A percentile compares a stretch with the other conserved stretches of the same genome.
These are phyloP conservation scores for Acholoe squamosa DNA, from an alignment of 2,888 invertebrate genomes.

Conservation along the genomic window DNA sequence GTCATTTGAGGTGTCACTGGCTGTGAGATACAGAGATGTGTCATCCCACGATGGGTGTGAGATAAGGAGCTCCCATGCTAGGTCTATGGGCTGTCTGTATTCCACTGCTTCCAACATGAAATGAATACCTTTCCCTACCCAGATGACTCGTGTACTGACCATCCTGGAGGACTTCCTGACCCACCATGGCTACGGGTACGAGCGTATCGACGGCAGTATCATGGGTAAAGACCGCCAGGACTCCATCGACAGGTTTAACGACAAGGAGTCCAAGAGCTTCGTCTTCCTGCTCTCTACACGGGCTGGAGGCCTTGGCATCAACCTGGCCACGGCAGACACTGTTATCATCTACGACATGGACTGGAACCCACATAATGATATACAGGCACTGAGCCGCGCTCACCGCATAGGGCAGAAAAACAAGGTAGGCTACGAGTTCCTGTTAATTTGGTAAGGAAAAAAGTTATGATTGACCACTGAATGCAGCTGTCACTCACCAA, in stretches of 20 bases:
- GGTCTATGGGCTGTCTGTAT: too few relatives aligned
- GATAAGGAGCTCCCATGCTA: too few relatives aligned
- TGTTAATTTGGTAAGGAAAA: too few relatives aligned
- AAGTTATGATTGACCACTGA: too few relatives aligned
- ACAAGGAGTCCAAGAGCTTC: conserved; percentile 93
- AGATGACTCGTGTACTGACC: conserved; percentile 99
- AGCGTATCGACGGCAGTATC: conserved; percentile 98
- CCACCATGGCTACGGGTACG: conserved; percentile 96
- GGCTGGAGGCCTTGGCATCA: conserved; percentile 93
- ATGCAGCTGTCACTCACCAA: too few relatives aligned
- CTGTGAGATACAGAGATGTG: too few relatives aligned
- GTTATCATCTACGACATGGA: conserved; percentile 99
- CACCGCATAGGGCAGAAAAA: conserved; percentile 99
- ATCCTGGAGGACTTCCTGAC: conserved; percentile 98
- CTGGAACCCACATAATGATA: conserved; percentile 99
- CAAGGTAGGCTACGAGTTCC: conserved; percentile 94
- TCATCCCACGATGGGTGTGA: too few relatives aligned
- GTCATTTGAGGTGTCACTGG: too few relatives aligned
- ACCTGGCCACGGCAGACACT: conserved; percentile 89
- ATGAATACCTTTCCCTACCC: conserved; percentile 39
- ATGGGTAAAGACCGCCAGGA: conserved; percentile 96
- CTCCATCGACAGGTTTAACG: conserved; percentile 98
- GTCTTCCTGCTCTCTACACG: conserved; percentile 95
- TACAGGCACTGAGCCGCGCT: conserved; percentile 97
- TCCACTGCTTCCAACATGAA: too few relatives aligned